Evolutionary conservation across 2,797 vertebrate genomes (phyloP), one percentile per base, ranked within the genome.

Genomic region (Zalophus californianus): DNA sequence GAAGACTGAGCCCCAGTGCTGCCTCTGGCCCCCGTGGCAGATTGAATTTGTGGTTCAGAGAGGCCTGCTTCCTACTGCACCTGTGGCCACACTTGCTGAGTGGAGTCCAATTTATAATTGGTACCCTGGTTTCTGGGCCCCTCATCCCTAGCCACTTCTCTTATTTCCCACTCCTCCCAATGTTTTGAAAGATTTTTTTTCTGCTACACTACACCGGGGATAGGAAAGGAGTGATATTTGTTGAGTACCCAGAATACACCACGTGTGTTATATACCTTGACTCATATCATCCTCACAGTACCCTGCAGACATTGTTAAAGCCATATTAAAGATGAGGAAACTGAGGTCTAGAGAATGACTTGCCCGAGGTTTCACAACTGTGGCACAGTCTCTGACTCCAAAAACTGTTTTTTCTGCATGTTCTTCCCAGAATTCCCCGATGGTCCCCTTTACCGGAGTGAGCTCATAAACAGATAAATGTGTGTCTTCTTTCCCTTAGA

Each of bases 141-240:
- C 48, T 73, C 35, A 15, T 20, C 54, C 16, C 48, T 62, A n/a
- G 23, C 54, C 21, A 21, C 9, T 14, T 11, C 8, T 88, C 88
- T 60, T 56, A 9, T 44, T 70, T 64, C 15, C 44, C 16, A 48
- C 58, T 29, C 56, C 58, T 1, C 11, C 52, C 70, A 41, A 0
- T 72, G 79, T 84, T 84, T n/a, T 60, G 8, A 84, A 90, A 82
- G 89, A 11, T 52, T n/a, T 78, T 75, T 75, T 73, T 18, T 44
- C n/a, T 21, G 2, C 44, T 60, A 4, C 9, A 41, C 52, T 77
- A 16, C 5, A 3, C 25, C 79, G 54, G 52, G 29, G 21, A 52
- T 72, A 52, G 41, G n/a, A 75, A 48, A 77, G 64, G 32, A 54
- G 8, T 0, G 35, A 11, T 50, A 14, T 15, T 68, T 58, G 11